Base-by-base conservation (phyloP, 2,888 invertebrate genomes). In the Agriopis marginaria region DNA sequence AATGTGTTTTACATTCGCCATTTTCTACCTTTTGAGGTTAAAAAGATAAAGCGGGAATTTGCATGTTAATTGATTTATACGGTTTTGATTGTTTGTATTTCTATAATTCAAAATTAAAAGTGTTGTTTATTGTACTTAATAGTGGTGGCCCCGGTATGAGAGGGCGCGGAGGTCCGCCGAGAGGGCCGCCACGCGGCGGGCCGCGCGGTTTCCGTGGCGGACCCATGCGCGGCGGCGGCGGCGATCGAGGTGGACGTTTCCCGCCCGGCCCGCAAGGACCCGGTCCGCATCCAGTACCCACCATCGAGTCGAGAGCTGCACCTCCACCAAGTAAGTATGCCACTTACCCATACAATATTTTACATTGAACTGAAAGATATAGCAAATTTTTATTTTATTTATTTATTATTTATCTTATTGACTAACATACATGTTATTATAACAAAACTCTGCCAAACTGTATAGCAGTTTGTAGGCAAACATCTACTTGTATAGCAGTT, bases 251-350 rank as follows among this genome's bases (percentile, higher is more conserved):
- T n/a, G 92, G 92, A 0, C 87, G 93, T 10, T 93, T 93, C 72
- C 90, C 89, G 3, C 91, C 90, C 0, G 92, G 92, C 2, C 93
- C 93, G 0, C 93, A 92, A 72, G 94, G 93, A 0, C 94, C 94
- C 0, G 94, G 94, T 7, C 93, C 94, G 6, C 94, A 94, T 76
- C 94, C 94, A 9, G 94, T 94, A 1, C 94, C 93, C 1, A 93
- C 94, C 0, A 92, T 94, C 71, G 94, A 94, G 79, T 88, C 92
- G 3, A 85, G 93, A 75, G 91, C 92, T 61, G 86, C 89, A 65
- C 89, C 89, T 62, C 88, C 89, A 54, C 89, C 82, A 82, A 88
- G 93, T 93, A 87, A 84, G 87, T 56, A 47, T 45, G 32, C 2
- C 14, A 14, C 12, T 14, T 55, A 42, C 7, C 32, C 32, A 32